Base-by-base conservation (phyloP, 1,140 invertebrate genomes). In the Apocrypta bakeri region DNA sequence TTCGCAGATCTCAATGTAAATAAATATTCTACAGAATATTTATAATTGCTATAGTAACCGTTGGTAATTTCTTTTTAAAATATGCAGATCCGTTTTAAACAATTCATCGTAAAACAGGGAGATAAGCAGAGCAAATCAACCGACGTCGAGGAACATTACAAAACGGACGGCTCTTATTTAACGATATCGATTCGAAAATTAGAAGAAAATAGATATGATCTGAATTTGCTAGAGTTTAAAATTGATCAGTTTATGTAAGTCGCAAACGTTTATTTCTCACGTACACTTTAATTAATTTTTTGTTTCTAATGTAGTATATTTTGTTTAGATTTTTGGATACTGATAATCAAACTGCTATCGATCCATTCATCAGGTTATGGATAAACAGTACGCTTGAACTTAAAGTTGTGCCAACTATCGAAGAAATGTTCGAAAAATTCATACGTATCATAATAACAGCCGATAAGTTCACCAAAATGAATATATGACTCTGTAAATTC, bases 151-250 rank as follows among this genome's bases (percentile, higher is more conserved):
- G 75, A 78, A 27, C 75, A 78, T 27, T 78, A 78, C 17, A 78
- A 78, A 29, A 78, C 75, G 14, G 33, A 66, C 12, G 63, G 63
- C 14, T 78, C 75, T 14, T 78, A 78, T 27, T 66, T 78, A 42
- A 78, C 75, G n/a, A 25, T 78, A 4, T 66, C 63, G 0, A 21
- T 78, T 17, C 21, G 21, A 27, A 25, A 24, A 7, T 7, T 68
- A 0, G 17, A 25, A 29, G 1, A 27, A 0, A 68, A 40, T 21
- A 42, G 42, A 40, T 9, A 27, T 1, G 75, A 78, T 48, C 21
- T 78, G 4, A 66, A 78, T 33, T 68, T 78, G 21, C 31, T 78
- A 25, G 75, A 78, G 12, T 78, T 78, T 17, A 78, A 78, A 27
- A 66, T 78, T 31, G 7, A 12, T 4, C 42, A 78, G 12, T 42